Conservation (phyloP, 64 coral and sea anemone species). For the Acropora yongei region DNA sequence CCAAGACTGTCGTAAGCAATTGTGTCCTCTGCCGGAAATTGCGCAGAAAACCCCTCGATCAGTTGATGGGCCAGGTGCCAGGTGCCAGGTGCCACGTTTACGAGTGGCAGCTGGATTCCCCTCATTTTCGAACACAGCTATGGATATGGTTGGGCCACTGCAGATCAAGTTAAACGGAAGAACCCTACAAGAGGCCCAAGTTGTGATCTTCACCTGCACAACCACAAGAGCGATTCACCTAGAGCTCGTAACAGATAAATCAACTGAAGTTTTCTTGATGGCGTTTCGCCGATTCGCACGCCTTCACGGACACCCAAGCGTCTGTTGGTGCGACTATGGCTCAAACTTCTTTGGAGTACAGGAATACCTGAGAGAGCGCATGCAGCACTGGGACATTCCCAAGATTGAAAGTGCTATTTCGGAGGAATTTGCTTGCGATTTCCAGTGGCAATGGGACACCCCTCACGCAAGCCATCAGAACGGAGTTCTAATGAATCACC, state of each 20-base stretch:
- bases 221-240: conserved; percentile 39
- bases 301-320: conserved; percentile 27
- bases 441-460: conserved; percentile 71
- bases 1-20: neutral
- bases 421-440: conserved; percentile 59
- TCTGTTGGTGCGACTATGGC: conserved; percentile 36
- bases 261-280: conserved; percentile 55
- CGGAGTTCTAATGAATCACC: conserved; percentile 61
- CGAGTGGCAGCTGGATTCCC: conserved; percentile 5
- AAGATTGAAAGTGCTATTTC: conserved; percentile 41
- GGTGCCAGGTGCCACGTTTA: conserved; percentile 22
- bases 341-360: conserved; percentile 53
- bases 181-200: conserved; percentile 68
- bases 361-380: conserved; percentile 53
- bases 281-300: conserved; percentile 53
- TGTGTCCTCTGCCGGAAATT: conserved; percentile 43
- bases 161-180: conserved; percentile 50
- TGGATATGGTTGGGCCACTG: conserved; percentile 53
- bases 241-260: conserved; percentile 32
- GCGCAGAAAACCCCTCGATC: conserved; percentile 6
- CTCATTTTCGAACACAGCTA: conserved; percentile 16
- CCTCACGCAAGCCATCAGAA: conserved; percentile 75
- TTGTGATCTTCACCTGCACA: conserved; percentile 64
- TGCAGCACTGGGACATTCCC: conserved; percentile 39
- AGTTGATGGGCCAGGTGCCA: conserved; percentile 46